phyloP scores from a whole-genome alignment of 2,888 invertebrate species.

The Himalopsyche japonica region DNA sequence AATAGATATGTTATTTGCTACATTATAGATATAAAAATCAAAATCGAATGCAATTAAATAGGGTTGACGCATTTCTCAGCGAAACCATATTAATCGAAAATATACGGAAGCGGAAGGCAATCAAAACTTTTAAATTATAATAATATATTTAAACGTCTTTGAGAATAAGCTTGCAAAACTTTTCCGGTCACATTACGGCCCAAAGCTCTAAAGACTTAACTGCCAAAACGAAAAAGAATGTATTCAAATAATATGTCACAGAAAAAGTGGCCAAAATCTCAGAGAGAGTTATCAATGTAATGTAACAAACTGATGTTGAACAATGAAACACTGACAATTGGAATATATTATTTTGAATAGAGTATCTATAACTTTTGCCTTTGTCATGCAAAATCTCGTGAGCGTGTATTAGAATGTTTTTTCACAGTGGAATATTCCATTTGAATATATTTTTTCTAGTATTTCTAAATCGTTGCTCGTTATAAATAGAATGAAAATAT shows the following conservation, averaged over 20 bases:
- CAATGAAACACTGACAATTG: not conserved
- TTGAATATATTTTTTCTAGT: too few species aligned
- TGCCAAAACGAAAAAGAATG: slow-evolving; percentile 5
- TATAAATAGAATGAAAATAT: too few species aligned
- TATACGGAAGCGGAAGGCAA: not conserved
- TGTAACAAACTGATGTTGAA: slow-evolving; percentile 16
- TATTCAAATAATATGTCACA: not conserved
- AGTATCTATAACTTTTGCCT: not conserved
- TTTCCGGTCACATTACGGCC: not conserved
- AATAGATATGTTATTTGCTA: too few species aligned
- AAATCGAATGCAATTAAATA: too few species aligned
- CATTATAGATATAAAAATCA: too few species aligned
- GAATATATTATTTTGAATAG: not conserved
- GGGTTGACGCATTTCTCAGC: too few species aligned
- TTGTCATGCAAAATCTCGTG: not conserved
- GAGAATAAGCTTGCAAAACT: not conserved
- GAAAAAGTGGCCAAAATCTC: not conserved
- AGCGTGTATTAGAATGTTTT: not conserved
- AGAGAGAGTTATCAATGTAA: not conserved
- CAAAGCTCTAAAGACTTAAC: not conserved
- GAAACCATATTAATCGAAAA: too few species aligned
- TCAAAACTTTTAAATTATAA: not conserved
- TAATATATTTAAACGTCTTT: not conserved
- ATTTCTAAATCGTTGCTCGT: too few species aligned
- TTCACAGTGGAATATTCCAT: too few species aligned